Base-by-base conservation (phyloP, 2,113 vertebrate species). In the Sinocyclocheilus maitianheensis region DNA sequence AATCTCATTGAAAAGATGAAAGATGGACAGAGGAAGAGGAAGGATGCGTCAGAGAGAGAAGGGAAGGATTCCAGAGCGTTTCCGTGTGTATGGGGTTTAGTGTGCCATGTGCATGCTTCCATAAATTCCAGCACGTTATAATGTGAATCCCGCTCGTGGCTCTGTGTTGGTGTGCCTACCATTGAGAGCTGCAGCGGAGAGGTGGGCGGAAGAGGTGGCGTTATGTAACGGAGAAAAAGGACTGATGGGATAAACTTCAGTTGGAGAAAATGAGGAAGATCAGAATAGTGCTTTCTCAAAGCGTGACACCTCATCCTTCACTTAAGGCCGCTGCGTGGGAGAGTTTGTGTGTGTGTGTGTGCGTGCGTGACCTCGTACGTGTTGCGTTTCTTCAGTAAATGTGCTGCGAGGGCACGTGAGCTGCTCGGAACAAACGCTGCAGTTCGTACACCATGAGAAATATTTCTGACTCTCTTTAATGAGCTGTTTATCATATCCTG, bases 151-250 rank as follows among this genome's bases (percentile, higher is more conserved):
- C 9, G 40, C 40, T 40, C 40, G 6, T 40, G 40, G 40, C 40
- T 40, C 37, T 62, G 88, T 69, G 75, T 60, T 62, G 37, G 72
- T 62, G 80, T 12, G 58, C 55, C 76, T 63, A 84, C 86, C 88
- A 86, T 85, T 84, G 86, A 87, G 81, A 75, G 86, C 84, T 77
- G 86, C 86, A 78, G 88, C 40, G 71, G 74, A 82, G 75, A 26
- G 58, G 88, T 87, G 86, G 88, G 88, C 77, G 86, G 86, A 76
- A 78, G 80, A 40, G 67, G 58, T 58, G 80, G 46, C 24, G 76
- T 89, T 89, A 83, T 79, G 84, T 87, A 89, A 89, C 83, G 0
- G 18, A 85, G 74, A 67, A 72, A 83, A 72, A 51, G 72, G 55
- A 82, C 86, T 80, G 82, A 83, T 87, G 76, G 71, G 86, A 51